These are phyloP conservation scores for Xestoiulus laeticollis DNA, from an alignment of 2,888 invertebrate species.

Conservation along the genomic window DNA sequence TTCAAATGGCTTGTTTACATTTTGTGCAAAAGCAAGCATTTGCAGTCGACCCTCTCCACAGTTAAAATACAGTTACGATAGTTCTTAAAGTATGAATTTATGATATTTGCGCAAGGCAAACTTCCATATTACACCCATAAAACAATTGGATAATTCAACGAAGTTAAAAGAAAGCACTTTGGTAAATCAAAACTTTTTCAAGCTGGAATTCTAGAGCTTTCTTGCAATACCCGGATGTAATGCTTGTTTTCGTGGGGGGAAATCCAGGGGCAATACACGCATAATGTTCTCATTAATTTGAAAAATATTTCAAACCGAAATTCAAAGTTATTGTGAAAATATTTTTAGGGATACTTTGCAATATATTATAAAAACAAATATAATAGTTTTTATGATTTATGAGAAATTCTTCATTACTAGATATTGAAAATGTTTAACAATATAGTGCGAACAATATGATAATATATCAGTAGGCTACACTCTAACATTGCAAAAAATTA, in stretches of 20 bases:
- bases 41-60: neutral
- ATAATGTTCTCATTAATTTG: neutral
- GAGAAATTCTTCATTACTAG: no score
- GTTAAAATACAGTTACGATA: neutral
- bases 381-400: no score
- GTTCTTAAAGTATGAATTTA: neutral
- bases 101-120: neutral
- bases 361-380: no score
- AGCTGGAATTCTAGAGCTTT: neutral
- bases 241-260: neutral
- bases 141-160: neutral
- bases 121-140: constrained; percentile 21
- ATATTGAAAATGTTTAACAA: no score
- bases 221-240: constrained; percentile 19
- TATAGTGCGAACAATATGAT: no score
- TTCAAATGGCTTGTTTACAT: neutral
- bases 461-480: no score
- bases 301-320: no score
- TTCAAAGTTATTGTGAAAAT: no score
- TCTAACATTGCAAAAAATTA: no score
- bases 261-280: neutral
- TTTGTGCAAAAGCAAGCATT: neutral
- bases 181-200: neutral
- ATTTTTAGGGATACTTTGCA: no score
- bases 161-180: constrained; percentile 21